Conservation (phyloP, 2,797 vertebrate species). For the Adelosebastes latens region DNA sequence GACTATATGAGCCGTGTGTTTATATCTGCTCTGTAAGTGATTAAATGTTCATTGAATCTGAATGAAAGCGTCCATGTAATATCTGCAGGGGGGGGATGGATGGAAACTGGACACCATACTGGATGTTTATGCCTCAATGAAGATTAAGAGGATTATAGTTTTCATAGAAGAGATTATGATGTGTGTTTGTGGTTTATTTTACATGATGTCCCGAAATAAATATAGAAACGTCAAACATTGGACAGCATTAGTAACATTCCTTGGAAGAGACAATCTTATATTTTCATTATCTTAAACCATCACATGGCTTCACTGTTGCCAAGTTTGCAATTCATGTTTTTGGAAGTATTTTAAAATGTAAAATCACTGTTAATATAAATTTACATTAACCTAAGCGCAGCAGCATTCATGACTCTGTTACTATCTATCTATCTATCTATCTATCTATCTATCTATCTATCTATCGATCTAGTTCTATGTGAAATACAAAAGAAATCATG, state of each 20-base stretch:
- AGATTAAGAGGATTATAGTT: slow-evolving; percentile 67
- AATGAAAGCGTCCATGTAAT: slow-evolving; percentile 41
- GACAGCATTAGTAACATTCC: neutral
- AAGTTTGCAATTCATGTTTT: neutral
- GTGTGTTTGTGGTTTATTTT: slow-evolving; percentile 26
- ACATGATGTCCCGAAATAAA: slow-evolving; percentile 9
- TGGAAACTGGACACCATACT: slow-evolving; percentile 49
- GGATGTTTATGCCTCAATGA: slow-evolving; percentile 46
- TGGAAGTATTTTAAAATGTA: neutral
- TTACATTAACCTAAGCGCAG: neutral
- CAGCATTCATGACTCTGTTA: neutral
- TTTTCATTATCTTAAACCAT: neutral
- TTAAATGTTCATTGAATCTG: slow-evolving; percentile 64
- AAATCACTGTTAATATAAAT: neutral
- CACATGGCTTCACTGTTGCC: neutral
- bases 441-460: no score
- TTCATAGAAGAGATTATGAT: slow-evolving; percentile 47
- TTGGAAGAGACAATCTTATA: neutral
- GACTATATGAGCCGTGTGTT: slow-evolving; percentile 30
- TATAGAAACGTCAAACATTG: neutral
- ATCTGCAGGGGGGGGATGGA: slow-evolving; percentile 49
- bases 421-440: no score
- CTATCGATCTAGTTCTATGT: neutral
- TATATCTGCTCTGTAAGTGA: slow-evolving; percentile 57
- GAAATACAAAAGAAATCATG: neutral